Conservation (phyloP, 2,888 invertebrate genomes). For the Lysandra coridon region DNA sequence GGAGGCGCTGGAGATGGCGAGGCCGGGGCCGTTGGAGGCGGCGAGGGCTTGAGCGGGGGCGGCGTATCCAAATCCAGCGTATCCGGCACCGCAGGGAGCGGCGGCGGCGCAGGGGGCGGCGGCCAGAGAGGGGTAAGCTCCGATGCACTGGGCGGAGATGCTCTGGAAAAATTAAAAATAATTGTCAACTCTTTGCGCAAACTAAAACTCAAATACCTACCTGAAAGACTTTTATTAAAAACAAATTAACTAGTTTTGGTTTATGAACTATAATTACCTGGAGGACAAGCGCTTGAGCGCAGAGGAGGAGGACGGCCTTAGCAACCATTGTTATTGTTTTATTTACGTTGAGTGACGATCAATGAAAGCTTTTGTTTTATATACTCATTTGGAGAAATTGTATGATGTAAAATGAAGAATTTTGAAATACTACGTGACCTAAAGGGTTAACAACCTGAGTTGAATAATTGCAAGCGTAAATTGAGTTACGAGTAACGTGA, state of each 20-base stretch:
- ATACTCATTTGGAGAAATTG: neutral
- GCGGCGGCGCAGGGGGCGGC: conserved; percentile 31
- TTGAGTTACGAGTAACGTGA: neutral
- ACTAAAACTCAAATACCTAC: too few species aligned
- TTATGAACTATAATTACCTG: conserved; percentile 28
- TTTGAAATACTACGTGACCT: conserved; percentile 4
- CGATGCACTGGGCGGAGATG: conserved; percentile 39
- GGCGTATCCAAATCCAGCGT: neutral
- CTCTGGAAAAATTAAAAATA: conserved; percentile 36
- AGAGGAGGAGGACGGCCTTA: conserved; percentile 48
- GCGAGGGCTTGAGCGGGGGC: conserved; percentile 32
- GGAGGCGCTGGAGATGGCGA: conserved; percentile 31
- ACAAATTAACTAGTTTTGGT: neutral
- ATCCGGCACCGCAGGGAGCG: conserved; percentile 21
- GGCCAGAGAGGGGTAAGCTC: conserved; percentile 25
- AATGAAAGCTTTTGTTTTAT: neutral
- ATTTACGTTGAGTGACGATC: neutral
- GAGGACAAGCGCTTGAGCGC: conserved; percentile 48
- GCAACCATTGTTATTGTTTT: conserved; percentile 44
- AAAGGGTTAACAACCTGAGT: neutral
- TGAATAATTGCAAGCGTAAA: neutral
- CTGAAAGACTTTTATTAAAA: too few species aligned
- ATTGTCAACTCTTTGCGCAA: neutral
- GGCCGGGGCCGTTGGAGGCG: conserved; percentile 37
- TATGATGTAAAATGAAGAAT: neutral